These are phyloP conservation scores for Bombyx mandarina DNA, from an alignment of 1,140 invertebrate species.

Conservation along the genomic window DNA sequence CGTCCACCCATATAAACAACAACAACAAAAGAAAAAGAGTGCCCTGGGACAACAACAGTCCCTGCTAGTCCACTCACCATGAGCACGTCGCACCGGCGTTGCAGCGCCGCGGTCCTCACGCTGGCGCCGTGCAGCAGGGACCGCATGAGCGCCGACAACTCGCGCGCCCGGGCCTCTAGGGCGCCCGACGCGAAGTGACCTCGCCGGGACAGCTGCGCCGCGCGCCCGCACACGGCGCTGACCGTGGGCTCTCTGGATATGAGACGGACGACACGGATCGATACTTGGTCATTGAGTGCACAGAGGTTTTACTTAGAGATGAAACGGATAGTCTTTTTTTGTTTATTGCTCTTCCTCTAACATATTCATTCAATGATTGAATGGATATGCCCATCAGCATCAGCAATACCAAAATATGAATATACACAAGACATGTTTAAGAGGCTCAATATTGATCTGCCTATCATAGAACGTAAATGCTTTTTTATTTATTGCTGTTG, in stretches of 20 bases:
- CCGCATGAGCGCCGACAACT: constrained; percentile 76
- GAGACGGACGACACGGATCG: too few relatives aligned
- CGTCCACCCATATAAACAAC: too few relatives aligned
- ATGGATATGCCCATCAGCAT: too few relatives aligned
- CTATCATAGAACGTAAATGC: too few relatives aligned
- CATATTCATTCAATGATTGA: too few relatives aligned
- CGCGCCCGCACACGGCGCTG: constrained; percentile 77
- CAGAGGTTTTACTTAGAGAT: too few relatives aligned
- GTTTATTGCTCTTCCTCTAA: too few relatives aligned
- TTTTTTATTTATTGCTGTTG: too few relatives aligned
- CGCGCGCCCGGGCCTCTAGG: constrained; percentile 77
- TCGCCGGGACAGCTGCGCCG: constrained; percentile 83
- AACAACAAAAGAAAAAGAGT: too few relatives aligned
- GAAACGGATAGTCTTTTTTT: too few relatives aligned
- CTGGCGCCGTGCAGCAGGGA: constrained; percentile 80
- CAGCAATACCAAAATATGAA: constrained; percentile 1
- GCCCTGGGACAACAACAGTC: too few relatives aligned
- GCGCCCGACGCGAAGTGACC: constrained; percentile 85
- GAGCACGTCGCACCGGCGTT: constrained; percentile 89
- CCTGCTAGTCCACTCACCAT: constrained; percentile 66
- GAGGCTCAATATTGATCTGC: neutral
- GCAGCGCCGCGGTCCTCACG: constrained; percentile 78
- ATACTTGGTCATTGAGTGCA: too few relatives aligned
- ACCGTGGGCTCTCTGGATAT: constrained; percentile 82
- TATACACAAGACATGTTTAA: constrained; percentile 5